Evolutionary conservation across 2,113 vertebrate species (phyloP).

Genomic region (Eurypyga helias): DNA sequence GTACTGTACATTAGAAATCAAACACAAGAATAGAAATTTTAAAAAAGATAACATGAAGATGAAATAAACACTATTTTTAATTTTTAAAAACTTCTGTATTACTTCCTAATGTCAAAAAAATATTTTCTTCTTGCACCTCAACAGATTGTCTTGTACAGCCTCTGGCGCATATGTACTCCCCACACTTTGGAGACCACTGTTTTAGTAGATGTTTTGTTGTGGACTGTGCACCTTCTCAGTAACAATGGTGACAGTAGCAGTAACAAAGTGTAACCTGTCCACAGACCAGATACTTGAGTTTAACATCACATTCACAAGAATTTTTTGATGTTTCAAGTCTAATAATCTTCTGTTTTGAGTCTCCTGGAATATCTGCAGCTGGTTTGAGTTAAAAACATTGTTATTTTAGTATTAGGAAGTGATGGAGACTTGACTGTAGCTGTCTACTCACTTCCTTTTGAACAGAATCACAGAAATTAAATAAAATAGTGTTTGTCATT

Average conservation of each 20-base stretch:
- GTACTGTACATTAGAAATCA: neutral
- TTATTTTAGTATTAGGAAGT: conserved; percentile 6
- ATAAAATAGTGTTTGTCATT: conserved; percentile 30
- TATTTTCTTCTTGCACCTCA: neutral
- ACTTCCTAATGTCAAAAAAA: neutral
- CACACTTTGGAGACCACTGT: neutral
- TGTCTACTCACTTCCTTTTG: conserved; percentile 29
- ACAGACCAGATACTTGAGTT: neutral
- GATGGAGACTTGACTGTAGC: conserved; percentile 5
- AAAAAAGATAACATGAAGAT: neutral
- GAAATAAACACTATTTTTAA: neutral
- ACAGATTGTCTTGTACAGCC: neutral
- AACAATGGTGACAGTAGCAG: neutral
- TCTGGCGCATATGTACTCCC: rapidly evolving
- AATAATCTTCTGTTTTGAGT: neutral
- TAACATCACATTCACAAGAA: neutral
- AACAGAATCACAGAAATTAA: conserved; percentile 28
- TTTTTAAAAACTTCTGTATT: neutral
- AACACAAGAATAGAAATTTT: neutral
- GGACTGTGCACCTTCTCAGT: neutral
- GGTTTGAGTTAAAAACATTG: neutral
- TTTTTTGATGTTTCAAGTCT: neutral
- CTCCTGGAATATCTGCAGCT: neutral
- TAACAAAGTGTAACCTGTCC: neutral
- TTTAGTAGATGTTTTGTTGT: neutral